Conservation (phyloP, 1,140 invertebrate genomes). For the Mactra quadrangularis region DNA sequence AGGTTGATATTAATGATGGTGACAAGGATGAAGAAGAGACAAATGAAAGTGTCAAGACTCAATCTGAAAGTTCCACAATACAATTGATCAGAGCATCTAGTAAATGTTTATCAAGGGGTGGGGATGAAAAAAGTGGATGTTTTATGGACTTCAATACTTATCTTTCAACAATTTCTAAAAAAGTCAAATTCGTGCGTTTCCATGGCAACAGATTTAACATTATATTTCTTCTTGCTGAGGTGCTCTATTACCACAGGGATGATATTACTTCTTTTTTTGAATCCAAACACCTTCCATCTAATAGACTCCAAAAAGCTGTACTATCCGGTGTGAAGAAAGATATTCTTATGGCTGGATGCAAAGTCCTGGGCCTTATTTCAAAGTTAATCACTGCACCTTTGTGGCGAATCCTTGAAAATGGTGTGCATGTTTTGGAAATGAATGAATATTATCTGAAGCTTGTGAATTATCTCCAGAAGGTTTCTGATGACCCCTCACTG, state of each 20-base stretch:
- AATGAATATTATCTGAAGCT: neutral
- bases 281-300: neutral
- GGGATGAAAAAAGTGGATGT: conserved; percentile 12
- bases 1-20: neutral
- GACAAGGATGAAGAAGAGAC: neutral
- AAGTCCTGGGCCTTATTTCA: conserved; percentile 2
- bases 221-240: neutral
- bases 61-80: neutral
- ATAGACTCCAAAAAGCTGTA: conserved; percentile 10
- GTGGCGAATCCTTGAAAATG: conserved; percentile 2
- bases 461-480: neutral
- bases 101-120: conserved; percentile 3
- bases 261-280: neutral
- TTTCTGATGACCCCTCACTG: neutral
- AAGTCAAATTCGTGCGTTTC: neutral
- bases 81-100: neutral
- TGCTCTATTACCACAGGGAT: conserved; percentile 1
- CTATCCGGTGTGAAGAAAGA: neutral
- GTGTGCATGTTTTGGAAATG: neutral
- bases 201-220: conserved; percentile 15
- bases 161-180: neutral
- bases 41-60: neutral
- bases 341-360: neutral
- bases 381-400: neutral
- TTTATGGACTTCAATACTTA: neutral